Evolutionary conservation across 2,888 invertebrate genomes (phyloP), one percentile per base, ranked within the genome.

Genomic region (Drosophila yooni): DNA sequence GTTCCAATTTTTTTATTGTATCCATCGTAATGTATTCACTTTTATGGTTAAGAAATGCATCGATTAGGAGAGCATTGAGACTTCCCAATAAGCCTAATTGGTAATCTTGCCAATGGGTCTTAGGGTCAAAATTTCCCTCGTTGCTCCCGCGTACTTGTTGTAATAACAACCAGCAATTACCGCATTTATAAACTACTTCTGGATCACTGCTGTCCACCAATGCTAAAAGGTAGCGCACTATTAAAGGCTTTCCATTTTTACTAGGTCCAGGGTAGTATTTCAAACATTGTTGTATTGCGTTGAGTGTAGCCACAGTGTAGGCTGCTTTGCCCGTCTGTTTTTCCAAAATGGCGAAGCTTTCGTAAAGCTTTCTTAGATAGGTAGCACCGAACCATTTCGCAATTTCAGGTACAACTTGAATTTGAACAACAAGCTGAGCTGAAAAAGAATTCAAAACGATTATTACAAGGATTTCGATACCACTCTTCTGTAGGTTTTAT

Each of bases 241-340:
- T 67, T 13, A 48, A 15, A 6, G 21, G 10, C 31, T 59, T 76
- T 29, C 69, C 74, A 8, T 59, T 46, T 67, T 81, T 86, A 58
- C 81, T 79, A 2, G 67, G 69, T 7, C 76, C 83, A n/a, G 83
- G 81, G 40, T 85, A 83, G 40, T 74, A 72, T 50, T 64, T 74
- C 3, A 83, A 54, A 21, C 86, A 86, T 56, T 59, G 50, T 10
- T 74, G 58, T 4, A 83, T 21, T 10, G 71, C 36, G 8, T 79
- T 66, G 25, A 83, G 62, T 1, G 63, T 51, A 10, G 79, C 43
- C 51, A 74, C 34, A 0, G 68, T 74, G 34, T 51, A 64, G 13
- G 34, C 13, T 2, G 36, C 8, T 3, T 8, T 38, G 46, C 25
- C 15, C n/a, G 50, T 50, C 10, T 34, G 18, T n/a, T 67, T 34